Evolutionary conservation across 1,140 invertebrate genomes (phyloP), one percentile per base, ranked within the genome.

Genomic region (Metopolophium dirhodum): DNA sequence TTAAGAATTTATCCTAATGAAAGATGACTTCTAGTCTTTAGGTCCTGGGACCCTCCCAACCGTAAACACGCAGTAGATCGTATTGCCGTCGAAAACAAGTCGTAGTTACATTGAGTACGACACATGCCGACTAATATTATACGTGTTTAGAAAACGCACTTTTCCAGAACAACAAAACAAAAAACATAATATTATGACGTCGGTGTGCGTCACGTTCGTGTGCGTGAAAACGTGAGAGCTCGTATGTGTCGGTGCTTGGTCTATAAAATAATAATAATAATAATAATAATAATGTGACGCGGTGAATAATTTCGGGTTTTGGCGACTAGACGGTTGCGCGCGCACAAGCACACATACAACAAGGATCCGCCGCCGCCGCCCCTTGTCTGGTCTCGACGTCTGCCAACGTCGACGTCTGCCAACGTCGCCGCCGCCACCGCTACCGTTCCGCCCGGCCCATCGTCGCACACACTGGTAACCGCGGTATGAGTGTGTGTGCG

Each of bases 381-480:
- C 54, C 54, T 51, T 95, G 95, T 95, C 95, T 95, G 95, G 94
- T 94, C 95, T 94, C 94, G 95, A 94, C 95, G 95, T 95, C 94
- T 94, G 95, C 94, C 94, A 94, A 94, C 94, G 94, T 94, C 94
- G 41, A 41, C 41, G 41, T 41, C 41, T 41, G 41, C 41, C 41
- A 94, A 94, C 86, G 88, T 11, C 93, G 86, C 35, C 87, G 37
- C 93, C 49, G 45, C 57, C 77, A 30, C 93, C 91, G 82, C 85
- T 54, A 54, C 87, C 93, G 91, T 85, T 20, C 93, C 86, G 41
- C 94, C 90, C 94, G 94, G 94, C 94, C 94, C 94, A 94, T 94
- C 45, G 94, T 86, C 83, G 93, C 37, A 22, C 45, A 49, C 85
- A 49, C 30, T 89, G n/a, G 49, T 14, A 89, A 83, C 94, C 94